Evolutionary conservation across 2,888 invertebrate species (phyloP), one percentile per base, ranked within the genome.

Genomic region (Poecilus cupreus): DNA sequence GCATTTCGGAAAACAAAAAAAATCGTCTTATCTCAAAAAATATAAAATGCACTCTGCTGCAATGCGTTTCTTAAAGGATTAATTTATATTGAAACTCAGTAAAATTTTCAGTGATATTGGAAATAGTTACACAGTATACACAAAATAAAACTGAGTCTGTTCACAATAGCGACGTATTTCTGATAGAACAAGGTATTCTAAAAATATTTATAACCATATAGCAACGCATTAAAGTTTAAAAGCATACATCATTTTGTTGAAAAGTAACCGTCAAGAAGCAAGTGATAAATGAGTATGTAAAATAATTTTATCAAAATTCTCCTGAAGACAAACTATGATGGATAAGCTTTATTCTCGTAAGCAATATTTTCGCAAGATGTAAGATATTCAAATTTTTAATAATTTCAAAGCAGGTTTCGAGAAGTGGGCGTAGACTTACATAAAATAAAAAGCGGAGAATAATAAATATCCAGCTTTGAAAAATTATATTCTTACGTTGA

Each of bases 401-500:
- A 43, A 43, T 54, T 54, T 54, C 20, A 32, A 60, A 60, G 60
- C 60, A 32, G 60, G 60, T 60, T 60, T 60, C n/a, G 11, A 60
- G 60, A 16, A 60, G 32, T 60, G 13, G 60, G 60, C 60, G 60
- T 60, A 60, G 16, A 32, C 6, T 32, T 60, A 13, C 26, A 60
- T 11, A 60, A 24, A 60, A 60, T 32, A 60, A 60, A 60, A 32
- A 60, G 26, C 8, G 16, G 32, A 60, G 60, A 60, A 60, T 60
- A 60, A 60, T 60, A 60, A 60, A 60, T 60, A 26, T 26, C 26
- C 24, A 26, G 32, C 11, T 6, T n/a, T 24, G 60, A 13, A 60
- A 60, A 60, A 60, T 60, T 60, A 60, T 60, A 57, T 60, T 26
- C 60, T 54, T 60, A 26, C 32, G 57, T 16, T 57, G 57, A 57